Evolutionary conservation across 2,797 vertebrate species (phyloP).

Genomic region (Argya squamiceps): DNA sequence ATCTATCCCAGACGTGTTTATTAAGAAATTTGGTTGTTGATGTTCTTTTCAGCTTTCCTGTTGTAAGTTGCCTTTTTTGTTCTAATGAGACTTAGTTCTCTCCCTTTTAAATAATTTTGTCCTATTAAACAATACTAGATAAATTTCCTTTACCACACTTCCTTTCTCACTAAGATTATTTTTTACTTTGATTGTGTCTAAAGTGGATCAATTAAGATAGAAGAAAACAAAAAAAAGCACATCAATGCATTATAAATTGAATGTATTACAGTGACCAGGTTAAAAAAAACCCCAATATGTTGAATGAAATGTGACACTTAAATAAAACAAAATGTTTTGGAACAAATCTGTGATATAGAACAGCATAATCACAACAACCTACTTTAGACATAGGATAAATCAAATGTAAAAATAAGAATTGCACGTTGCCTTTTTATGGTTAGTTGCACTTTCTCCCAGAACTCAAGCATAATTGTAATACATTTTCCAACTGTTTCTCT

Average conservation of each 20-base stretch:
- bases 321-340: neutral
- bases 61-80: neutral
- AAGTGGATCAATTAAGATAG: neutral
- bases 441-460: neutral
- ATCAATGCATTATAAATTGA: neutral
- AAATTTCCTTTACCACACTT: neutral
- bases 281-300: neutral
- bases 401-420: neutral
- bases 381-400: neutral
- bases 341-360: neutral
- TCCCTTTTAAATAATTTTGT: neutral
- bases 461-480: neutral
- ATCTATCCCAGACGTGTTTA: neutral
- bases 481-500: slow-evolving; percentile 38
- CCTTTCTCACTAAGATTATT: neutral
- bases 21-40: neutral
- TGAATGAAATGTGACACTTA: neutral
- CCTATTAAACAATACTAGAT: neutral
- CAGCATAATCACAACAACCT: neutral
- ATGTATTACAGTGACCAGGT: neutral
- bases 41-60: neutral
- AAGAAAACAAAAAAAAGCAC: neutral
- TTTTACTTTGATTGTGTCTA: neutral
- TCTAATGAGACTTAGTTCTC: neutral
- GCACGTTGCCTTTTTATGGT: neutral